Base-by-base conservation (phyloP, 2,113 vertebrate species). In the Gavialis gangeticus region DNA sequence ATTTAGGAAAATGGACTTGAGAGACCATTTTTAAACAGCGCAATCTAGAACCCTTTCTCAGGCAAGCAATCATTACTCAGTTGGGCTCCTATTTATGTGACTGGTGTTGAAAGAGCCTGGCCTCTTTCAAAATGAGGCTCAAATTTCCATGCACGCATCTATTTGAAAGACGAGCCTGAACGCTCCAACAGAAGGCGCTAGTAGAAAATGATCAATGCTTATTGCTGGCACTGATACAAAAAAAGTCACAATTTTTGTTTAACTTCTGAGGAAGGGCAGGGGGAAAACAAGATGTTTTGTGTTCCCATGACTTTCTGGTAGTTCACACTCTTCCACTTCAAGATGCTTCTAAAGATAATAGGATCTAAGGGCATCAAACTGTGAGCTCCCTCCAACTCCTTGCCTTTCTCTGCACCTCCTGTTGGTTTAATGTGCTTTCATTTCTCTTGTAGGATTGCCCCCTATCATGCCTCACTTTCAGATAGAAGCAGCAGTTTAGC, bases 401-500 rank as follows among this genome's bases (percentile, higher is more conserved):
- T 11, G 25, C 10, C 24, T 87, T 63, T 25, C 64, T 87, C 87
- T 84, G 69, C 62, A 60, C 7, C 80, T 91, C 64, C 91, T 78
- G 58, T n/a, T 3, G 1, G 62, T 77, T 59, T 59, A 91, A 80
- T 93, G 6, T 30, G 78, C n/a, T 92, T 46, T 82, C 58, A 63
- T 67, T 71, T 83, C 92, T 75, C 79, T 90, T 73, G 69, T 57
- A 63, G 69, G 81, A 88, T 84, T 59, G 79, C 21, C n/a, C 87
- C 75, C 73, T 85, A n/a, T 46, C n/a, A 1, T n/a, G 21, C 60
- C 67, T 58, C 85, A 87, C 95, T 91, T 56, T 71, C 0, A 1
- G 92, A 96, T 89, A 89, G 85, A 85, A 92, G 30, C 91, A 96
- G 92, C 75, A 94, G 94, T 87, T 92, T 89, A 89, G 92, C 82